Percentiles rank a stretch among this genome's conserved stretches.
Evolutionary conservation across 2,113 vertebrate species (phyloP).

Genomic region (Eulacestoma nigropectus): DNA sequence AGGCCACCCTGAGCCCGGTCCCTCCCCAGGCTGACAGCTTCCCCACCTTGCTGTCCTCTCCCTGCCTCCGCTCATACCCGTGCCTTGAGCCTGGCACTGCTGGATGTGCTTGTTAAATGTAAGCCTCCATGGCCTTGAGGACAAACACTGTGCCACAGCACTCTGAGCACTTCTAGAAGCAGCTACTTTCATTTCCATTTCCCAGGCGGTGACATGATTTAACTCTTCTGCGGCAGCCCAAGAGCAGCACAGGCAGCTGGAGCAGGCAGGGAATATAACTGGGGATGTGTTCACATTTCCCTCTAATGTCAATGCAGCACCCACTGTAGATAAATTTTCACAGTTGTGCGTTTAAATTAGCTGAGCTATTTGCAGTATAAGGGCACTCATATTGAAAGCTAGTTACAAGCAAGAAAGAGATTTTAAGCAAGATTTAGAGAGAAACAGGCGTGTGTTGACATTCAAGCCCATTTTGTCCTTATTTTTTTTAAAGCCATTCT

Average conservation of each 20-base stretch:
- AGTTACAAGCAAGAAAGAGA: neutral
- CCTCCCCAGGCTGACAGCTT: neutral
- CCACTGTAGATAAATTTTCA: neutral
- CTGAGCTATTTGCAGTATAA: neutral
- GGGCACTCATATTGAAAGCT: neutral
- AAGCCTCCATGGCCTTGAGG: neutral
- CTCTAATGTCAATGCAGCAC: neutral
- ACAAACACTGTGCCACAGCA: neutral
- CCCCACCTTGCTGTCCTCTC: neutral
- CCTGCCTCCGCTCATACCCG: neutral
- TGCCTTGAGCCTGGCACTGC: neutral
- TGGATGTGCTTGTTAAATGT: neutral
- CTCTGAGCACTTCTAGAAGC: neutral
- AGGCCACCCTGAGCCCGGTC: neutral
- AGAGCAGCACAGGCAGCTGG: neutral
- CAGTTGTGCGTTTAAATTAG: neutral
- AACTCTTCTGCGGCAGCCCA: neutral
- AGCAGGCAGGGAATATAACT: neutral
- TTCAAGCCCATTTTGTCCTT: neutral
- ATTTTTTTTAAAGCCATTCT: neutral
- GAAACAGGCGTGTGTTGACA: neutral
- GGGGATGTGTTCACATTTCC: neutral
- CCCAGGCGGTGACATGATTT: neutral
- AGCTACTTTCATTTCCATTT: constrained; percentile 53
- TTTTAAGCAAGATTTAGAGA: neutral